A percentile compares a stretch with the other conserved stretches of the same genome.
phyloP scores from a whole-genome alignment of 2,888 invertebrate species.

The Reticulitermes lucifugus region DNA sequence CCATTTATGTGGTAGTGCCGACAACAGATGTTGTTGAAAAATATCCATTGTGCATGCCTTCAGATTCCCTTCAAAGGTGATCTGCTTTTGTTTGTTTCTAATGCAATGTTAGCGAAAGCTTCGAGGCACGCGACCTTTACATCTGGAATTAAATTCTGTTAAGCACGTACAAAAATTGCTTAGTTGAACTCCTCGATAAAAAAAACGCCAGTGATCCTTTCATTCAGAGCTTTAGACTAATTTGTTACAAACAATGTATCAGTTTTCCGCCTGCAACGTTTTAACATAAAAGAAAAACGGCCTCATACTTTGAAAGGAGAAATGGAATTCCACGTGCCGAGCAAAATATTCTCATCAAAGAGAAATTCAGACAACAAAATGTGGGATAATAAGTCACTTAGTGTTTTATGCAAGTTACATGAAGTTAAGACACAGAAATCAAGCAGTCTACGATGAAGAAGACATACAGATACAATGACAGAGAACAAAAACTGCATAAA shows the following conservation, averaged over 20 bases:
- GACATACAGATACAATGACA: too few species aligned
- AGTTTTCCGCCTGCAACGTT: neutral
- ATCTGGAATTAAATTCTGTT: neutral
- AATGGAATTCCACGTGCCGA: too few species aligned
- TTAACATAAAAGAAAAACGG: neutral
- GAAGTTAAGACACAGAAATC: too few species aligned
- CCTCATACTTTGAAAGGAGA: neutral
- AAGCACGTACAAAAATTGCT: neutral
- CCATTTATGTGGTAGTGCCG: neutral
- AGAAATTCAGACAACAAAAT: too few species aligned
- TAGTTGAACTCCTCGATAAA: neutral
- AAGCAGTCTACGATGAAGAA: too few species aligned
- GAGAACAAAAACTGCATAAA: too few species aligned
- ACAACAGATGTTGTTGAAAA: neutral
- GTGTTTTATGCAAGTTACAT: neutral
- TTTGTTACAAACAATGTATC: neutral
- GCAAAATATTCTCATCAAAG: too few species aligned
- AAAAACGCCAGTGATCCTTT: neutral
- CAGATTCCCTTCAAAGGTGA: neutral
- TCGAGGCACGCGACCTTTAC: neutral
- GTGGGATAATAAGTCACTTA: neutral
- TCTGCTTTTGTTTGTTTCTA: neutral
- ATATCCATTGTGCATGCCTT: neutral
- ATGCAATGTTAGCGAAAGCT: neutral
- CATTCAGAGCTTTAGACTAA: neutral